A percentile compares a stretch with the other conserved stretches of the same genome.
These are phyloP conservation scores for Thryonomys swinderianus DNA, from an alignment of 2,113 vertebrate genomes.

Conservation along the genomic window DNA sequence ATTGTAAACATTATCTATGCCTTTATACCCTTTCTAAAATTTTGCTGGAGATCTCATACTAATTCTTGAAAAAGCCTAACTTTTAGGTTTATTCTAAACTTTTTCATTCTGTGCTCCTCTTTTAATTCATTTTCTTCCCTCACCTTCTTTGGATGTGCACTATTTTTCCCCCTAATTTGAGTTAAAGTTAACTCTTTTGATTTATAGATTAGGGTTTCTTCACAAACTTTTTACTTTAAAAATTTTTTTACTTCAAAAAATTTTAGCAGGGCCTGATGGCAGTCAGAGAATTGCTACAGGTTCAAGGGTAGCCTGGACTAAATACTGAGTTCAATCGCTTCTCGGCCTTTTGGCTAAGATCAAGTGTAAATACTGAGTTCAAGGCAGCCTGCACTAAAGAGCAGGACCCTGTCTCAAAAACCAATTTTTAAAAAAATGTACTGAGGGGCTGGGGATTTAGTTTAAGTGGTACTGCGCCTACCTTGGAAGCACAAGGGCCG, in stretches of 20 bases:
- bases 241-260: background rate
- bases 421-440: no score
- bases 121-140: background rate
- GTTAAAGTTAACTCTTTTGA: background rate
- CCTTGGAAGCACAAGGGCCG: no score
- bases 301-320: background rate
- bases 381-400: background rate
- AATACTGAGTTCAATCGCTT: no score
- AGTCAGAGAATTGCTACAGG: background rate
- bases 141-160: background rate
- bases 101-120: slow-evolving; percentile 34
- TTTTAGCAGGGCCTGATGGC: background rate
- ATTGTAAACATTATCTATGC: background rate
- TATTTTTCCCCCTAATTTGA: background rate
- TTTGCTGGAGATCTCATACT: background rate
- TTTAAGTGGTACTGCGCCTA: no score
- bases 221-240: background rate
- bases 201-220: background rate
- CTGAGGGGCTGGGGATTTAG: no score
- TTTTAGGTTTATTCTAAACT: slow-evolving; percentile 6
- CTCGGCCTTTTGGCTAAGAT: no score
- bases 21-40: background rate
- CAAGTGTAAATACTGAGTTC: no score
- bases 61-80: background rate
- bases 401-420: background rate